Base-by-base conservation (phyloP, 2,888 invertebrate genomes). In the Rambutsinella grinnellia region DNA sequence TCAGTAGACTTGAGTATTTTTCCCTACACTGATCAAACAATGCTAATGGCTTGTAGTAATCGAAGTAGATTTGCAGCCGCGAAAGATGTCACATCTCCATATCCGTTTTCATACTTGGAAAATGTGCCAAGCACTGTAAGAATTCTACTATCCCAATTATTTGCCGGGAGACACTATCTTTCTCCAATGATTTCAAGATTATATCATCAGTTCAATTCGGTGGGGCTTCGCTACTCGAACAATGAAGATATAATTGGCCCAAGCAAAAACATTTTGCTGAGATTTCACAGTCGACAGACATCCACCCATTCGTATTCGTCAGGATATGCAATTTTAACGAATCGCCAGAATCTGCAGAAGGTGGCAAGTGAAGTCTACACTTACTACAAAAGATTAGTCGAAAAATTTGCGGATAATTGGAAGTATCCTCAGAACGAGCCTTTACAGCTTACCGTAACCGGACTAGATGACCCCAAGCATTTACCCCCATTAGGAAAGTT, bases 11-110 rank as follows among this genome's bases (percentile, higher is more conserved):
- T 65, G 1, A 26, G 51, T 27, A 54, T 65, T 3, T 72, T 65
- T 23, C 76, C 76, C 1, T 79, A 76, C 47, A 76, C 72, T 3
- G 47, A 72, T n/a, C 57, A 71, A 36, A 79, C 79, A 3, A 57
- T 71, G 36, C 26, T 78, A 6, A 27, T 76, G 68, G 71, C 19
- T 44, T 60, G 62, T 26, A 26, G 19, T 24, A 71, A 56, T 27
- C 58, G 65, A 23, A 36, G 49, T 10, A 68, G 63, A 49, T 47
- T 58, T 13, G 8, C 23, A 19, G n/a, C 24, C 3, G 49, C 81
- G 0, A 58, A 61, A 15, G 26, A 21, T 0, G 53, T 76, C 2
- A 24, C 2, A 1, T 13, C 13, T 1, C 81, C 81, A 5, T 81
- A 81, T 49, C 71, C 71, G 1, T 71, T 71, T 21, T 56, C 56